phyloP scores from a whole-genome alignment of 2,888 invertebrate species.

The Lepidochrysops patricia region DNA sequence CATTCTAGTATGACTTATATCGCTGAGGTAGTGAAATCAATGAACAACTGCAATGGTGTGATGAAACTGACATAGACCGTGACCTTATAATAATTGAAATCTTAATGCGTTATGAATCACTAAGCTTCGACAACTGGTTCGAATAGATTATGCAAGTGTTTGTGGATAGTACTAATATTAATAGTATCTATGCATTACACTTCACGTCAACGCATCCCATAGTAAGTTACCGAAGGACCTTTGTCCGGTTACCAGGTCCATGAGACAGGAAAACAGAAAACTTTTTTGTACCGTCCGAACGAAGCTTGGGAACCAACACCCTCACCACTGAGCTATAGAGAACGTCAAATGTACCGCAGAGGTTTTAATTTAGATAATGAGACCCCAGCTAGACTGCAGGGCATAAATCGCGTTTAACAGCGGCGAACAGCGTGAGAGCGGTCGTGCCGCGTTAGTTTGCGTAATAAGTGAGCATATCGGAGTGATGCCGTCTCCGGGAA shows the following conservation, averaged over 20 bases:
- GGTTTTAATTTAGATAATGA: slow-evolving; percentile 61
- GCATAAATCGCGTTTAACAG: slow-evolving; percentile 54
- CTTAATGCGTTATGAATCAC: background rate
- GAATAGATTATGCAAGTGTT: background rate
- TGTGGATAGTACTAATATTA: too few relatives aligned
- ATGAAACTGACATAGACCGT: background rate
- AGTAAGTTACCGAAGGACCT: too few relatives aligned
- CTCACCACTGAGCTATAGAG: too few relatives aligned
- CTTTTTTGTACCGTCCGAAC: too few relatives aligned
- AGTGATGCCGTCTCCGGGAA: slow-evolving; percentile 31
- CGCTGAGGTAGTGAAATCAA: background rate
- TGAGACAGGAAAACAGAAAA: too few relatives aligned
- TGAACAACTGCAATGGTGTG: background rate
- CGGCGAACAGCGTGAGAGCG: slow-evolving; percentile 52
- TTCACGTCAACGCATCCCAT: too few relatives aligned
- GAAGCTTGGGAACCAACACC: too few relatives aligned
- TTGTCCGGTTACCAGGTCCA: too few relatives aligned
- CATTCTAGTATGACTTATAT: background rate
- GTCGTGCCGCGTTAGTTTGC: slow-evolving; percentile 57
- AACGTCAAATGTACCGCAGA: slow-evolving; percentile 23
- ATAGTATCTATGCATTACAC: too few relatives aligned
- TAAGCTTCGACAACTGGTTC: background rate
- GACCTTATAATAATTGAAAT: background rate
- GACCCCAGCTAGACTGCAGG: slow-evolving; percentile 51
- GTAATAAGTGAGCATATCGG: slow-evolving; percentile 49